phyloP scores from a whole-genome alignment of 2,113 vertebrate species.

The Chrysochloris asiatica region DNA sequence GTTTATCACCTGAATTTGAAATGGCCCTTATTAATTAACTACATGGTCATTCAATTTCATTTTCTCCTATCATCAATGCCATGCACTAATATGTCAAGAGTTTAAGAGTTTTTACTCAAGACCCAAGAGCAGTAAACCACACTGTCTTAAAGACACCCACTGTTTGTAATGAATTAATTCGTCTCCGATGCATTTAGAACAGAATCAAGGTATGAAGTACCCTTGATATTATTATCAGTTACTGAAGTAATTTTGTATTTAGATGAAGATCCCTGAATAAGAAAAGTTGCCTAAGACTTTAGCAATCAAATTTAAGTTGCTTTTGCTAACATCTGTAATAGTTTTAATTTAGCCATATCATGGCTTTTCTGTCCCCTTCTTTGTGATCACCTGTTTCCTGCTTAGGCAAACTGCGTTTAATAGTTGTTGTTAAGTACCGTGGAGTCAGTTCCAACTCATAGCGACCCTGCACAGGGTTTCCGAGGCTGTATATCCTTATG shows the following conservation, averaged over 20 bases:
- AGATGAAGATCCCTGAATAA: neutral
- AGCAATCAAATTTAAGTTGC: constrained; percentile 34
- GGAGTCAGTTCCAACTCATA: no score
- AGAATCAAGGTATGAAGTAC: neutral
- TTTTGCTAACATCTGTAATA: constrained; percentile 5
- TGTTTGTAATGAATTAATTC: constrained; percentile 27
- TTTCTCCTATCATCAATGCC: constrained; percentile 22
- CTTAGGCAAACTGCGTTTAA: neutral
- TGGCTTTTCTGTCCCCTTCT: neutral
- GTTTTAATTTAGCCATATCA: constrained; percentile 34
- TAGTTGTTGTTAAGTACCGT: no score
- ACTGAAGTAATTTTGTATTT: neutral
- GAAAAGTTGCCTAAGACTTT: neutral
- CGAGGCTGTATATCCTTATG: no score
- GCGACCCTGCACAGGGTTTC: no score
- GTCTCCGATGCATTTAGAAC: neutral
- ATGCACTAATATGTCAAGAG: neutral
- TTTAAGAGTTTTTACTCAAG: neutral
- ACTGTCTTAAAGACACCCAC: neutral
- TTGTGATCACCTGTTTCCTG: neutral
- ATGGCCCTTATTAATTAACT: constrained; percentile 31
- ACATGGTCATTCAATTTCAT: neutral
- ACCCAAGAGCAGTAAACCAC: neutral
- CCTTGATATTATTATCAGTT: neutral
- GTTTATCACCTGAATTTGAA: constrained; percentile 32